A percentile compares a stretch with the other conserved stretches of the same genome.
phyloP scores from a whole-genome alignment of 2,888 invertebrate species.

The Drosophila yooni region DNA sequence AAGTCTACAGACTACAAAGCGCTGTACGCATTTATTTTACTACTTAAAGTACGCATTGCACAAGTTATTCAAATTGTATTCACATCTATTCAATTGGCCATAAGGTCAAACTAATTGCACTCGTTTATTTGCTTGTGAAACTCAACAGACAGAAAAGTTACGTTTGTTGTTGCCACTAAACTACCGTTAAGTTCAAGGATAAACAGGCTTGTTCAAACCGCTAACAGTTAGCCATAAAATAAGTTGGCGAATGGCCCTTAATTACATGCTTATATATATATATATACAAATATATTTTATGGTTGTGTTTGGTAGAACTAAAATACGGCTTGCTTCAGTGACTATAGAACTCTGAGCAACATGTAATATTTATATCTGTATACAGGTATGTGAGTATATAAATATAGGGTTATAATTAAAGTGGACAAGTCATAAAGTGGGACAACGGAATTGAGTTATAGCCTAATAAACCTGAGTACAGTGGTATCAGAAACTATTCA shows the following conservation, averaged over 20 bases:
- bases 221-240: conserved; percentile 12
- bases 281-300: background rate
- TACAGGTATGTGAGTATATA: background rate
- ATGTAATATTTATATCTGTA: background rate
- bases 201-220: conserved; percentile 19
- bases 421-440: background rate
- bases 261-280: background rate
- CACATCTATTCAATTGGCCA: conserved; percentile 62
- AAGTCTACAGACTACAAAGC: background rate
- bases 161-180: conserved; percentile 3
- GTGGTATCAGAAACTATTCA: too few species aligned
- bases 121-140: conserved; percentile 29
- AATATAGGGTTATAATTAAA: background rate
- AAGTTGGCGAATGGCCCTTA: conserved; percentile 1
- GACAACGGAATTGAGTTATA: background rate
- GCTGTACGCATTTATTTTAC: conserved; percentile 17
- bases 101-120: conserved; percentile 76
- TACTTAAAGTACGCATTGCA: conserved; percentile 5
- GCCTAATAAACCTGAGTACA: background rate
- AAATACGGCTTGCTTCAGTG: background rate
- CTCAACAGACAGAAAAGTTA: background rate
- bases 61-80: conserved; percentile 41
- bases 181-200: conserved; percentile 46
- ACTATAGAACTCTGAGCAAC: background rate
- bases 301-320: background rate